These are phyloP conservation scores for Cheilosia urbana DNA, from an alignment of 2,888 invertebrate species.

Conservation along the genomic window DNA sequence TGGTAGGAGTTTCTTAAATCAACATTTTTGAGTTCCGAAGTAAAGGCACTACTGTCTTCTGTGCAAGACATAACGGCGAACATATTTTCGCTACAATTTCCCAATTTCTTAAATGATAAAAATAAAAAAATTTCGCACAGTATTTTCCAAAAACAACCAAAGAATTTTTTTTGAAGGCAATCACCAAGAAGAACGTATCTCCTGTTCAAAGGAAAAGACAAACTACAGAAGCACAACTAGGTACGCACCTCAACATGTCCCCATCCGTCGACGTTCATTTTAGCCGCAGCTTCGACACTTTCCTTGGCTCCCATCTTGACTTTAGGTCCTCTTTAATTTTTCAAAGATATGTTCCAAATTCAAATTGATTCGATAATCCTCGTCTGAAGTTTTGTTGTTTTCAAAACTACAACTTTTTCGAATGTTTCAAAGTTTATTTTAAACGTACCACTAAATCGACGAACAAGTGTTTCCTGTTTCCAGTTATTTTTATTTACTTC, in stretches of 20 bases:
- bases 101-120: too few species aligned
- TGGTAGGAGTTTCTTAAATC: too few species aligned
- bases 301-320: constrained; percentile 91
- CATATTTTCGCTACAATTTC: too few species aligned
- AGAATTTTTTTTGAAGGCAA: too few species aligned
- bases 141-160: too few species aligned
- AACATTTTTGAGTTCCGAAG: too few species aligned
- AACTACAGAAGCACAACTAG: background rate
- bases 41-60: too few species aligned
- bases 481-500: constrained; percentile 9
- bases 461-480: constrained; percentile 48
- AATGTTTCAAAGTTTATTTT: background rate
- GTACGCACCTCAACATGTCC: constrained; percentile 90
- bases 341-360: constrained; percentile 68
- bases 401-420: background rate
- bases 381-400: constrained; percentile 5
- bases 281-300: constrained; percentile 90
- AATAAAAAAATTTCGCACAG: too few species aligned
- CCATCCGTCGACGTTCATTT: constrained; percentile 92
- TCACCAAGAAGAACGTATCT: background rate
- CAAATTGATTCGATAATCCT: constrained; percentile 26
- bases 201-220: background rate
- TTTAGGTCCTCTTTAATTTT: constrained; percentile 57
- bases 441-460: background rate
- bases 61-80: too few species aligned